phyloP scores from a whole-genome alignment of 2,797 vertebrate species.

The Alca torda region DNA sequence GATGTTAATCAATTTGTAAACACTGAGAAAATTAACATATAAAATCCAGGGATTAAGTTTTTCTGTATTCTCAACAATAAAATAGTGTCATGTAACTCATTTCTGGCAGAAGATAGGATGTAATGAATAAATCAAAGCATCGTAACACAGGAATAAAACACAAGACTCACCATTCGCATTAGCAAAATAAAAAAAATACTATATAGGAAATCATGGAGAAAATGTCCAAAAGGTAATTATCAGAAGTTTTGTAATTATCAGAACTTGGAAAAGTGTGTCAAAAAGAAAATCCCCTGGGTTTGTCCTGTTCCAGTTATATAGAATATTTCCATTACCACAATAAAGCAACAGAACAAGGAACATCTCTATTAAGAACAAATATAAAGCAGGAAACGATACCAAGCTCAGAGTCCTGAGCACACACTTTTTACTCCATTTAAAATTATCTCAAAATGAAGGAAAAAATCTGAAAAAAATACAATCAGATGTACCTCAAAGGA shows the following conservation, averaged over 20 bases:
- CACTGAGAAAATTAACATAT: neutral
- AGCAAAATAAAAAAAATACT: neutral
- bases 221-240: neutral
- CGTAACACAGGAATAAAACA: neutral
- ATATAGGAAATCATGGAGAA: neutral
- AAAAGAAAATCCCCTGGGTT: neutral
- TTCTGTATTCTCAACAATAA: neutral
- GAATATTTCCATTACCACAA: neutral
- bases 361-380: neutral
- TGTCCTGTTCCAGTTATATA: neutral
- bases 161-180: neutral
- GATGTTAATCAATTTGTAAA: neutral
- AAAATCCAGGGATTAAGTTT: neutral
- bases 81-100: neutral
- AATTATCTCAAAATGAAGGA: neutral
- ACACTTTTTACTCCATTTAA: neutral
- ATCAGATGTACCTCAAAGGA: neutral
- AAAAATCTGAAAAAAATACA: neutral
- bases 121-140: neutral
- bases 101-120: neutral
- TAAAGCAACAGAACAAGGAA: neutral
- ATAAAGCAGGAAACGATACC: neutral
- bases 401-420: neutral
- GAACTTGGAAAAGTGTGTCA: neutral
- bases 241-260: neutral